phyloP scores from a whole-genome alignment of 1,140 invertebrate genomes.

The Drosophila tsacasi region DNA sequence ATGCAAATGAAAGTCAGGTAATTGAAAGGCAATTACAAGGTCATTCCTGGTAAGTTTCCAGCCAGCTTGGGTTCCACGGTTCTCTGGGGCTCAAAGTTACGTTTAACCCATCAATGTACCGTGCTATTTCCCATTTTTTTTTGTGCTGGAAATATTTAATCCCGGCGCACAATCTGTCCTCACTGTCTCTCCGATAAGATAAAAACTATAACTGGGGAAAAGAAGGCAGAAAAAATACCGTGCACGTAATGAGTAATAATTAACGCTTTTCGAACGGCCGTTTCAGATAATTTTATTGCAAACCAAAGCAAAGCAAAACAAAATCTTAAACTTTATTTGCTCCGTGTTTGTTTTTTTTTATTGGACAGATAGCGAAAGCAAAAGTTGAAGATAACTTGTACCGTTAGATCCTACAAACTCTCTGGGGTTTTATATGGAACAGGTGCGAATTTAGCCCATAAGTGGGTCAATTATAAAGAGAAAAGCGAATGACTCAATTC shows the following conservation, averaged over 20 bases:
- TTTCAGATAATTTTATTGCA: conserved; percentile 52
- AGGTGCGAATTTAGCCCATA: conserved; percentile 8
- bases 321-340: conserved; percentile 47
- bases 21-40: conserved; percentile 69
- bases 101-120: conserved; percentile 10
- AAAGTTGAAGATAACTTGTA: background rate
- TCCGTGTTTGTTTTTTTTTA: conserved; percentile 23
- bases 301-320: conserved; percentile 44
- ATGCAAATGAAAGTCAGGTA: conserved; percentile 74
- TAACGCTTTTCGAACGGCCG: conserved; percentile 45
- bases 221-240: conserved; percentile 29
- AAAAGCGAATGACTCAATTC: background rate
- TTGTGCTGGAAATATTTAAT: conserved; percentile 41
- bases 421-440: background rate
- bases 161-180: conserved; percentile 44
- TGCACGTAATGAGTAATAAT: conserved; percentile 69
- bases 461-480: background rate
- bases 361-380: conserved; percentile 21
- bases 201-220: conserved; percentile 27
- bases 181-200: conserved; percentile 58
- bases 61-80: no score
- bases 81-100: conserved; percentile 1
- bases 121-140: conserved; percentile 14
- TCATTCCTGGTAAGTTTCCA: conserved; percentile 39
- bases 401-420: background rate